Evolutionary conservation across 2,113 vertebrate species (phyloP).

Genomic region (Engystomops pustulosus): DNA sequence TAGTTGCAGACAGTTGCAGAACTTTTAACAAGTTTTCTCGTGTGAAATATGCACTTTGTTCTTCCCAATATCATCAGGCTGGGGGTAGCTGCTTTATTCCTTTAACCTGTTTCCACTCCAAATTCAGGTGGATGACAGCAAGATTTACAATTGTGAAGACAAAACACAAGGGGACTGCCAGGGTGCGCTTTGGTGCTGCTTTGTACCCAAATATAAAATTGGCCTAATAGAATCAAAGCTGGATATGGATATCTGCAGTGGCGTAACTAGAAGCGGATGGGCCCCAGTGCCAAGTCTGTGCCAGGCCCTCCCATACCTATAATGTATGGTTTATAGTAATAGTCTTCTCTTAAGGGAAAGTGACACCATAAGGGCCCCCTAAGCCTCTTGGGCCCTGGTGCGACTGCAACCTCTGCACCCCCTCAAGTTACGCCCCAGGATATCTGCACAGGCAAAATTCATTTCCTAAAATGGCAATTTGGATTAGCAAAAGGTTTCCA

Average conservation of each 20-base stretch:
- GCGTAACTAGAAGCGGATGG: no score
- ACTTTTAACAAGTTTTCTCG: background rate
- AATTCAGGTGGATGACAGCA: background rate
- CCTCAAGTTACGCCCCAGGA: no score
- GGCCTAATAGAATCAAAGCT: background rate
- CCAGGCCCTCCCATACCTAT: no score
- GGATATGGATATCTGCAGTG: background rate
- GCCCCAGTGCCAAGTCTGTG: no score
- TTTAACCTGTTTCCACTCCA: background rate
- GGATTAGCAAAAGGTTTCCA: no score
- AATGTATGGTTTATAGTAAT: no score
- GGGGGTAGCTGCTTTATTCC: background rate
- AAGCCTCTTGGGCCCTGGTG: no score
- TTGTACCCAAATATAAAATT: background rate
- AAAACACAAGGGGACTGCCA: background rate
- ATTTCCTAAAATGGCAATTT: no score
- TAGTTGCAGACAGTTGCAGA: background rate
- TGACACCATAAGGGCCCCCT: no score
- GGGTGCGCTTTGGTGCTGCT: background rate
- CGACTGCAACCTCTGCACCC: no score
- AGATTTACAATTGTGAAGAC: background rate
- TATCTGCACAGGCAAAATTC: no score
- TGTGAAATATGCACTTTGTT: conserved; percentile 5
- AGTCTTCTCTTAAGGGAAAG: no score
- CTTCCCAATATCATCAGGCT: background rate